These are phyloP conservation scores for Euplexia lucipara DNA, from an alignment of 2,888 invertebrate species.

Conservation along the genomic window DNA sequence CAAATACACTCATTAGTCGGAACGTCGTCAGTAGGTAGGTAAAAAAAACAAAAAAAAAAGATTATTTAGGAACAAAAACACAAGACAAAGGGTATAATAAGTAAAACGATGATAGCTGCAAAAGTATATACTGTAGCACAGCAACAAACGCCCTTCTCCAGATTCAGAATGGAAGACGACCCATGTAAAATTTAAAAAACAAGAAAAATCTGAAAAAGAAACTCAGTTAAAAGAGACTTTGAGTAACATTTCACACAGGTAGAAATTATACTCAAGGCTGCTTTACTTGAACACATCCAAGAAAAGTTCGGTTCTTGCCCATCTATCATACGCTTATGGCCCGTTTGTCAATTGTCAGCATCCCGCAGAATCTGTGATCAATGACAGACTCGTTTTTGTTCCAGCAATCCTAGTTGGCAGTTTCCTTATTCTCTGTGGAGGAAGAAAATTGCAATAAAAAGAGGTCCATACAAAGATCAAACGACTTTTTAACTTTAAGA, in stretches of 20 bases:
- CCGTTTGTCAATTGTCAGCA: constrained; percentile 37
- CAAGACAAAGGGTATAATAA: too few species aligned
- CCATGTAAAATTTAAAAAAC: too few species aligned
- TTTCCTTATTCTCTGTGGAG: not conserved
- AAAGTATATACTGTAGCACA: too few species aligned
- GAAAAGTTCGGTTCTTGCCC: not conserved
- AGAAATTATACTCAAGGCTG: not conserved
- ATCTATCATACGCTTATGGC: constrained; percentile 24
- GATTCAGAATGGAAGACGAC: too few species aligned
- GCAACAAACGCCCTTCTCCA: too few species aligned
- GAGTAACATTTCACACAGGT: too few species aligned
- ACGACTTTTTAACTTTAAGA: not conserved
- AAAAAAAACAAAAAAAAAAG: too few species aligned
- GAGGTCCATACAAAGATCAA: not conserved
- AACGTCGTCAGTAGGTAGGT: not conserved
- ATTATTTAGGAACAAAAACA: too few species aligned
- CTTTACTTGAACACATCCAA: not conserved
- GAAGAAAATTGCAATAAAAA: not conserved
- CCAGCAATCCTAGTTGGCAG: not conserved
- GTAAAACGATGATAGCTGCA: too few species aligned
- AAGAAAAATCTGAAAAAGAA: too few species aligned
- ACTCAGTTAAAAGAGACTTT: too few species aligned
- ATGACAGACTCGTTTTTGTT: constrained; percentile 16
- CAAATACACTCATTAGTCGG: constrained; percentile 3
- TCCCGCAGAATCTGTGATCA: constrained; percentile 27